Evolutionary conservation across 2,797 vertebrate genomes (phyloP).

Genomic region (Toxotes lorentzi): DNA sequence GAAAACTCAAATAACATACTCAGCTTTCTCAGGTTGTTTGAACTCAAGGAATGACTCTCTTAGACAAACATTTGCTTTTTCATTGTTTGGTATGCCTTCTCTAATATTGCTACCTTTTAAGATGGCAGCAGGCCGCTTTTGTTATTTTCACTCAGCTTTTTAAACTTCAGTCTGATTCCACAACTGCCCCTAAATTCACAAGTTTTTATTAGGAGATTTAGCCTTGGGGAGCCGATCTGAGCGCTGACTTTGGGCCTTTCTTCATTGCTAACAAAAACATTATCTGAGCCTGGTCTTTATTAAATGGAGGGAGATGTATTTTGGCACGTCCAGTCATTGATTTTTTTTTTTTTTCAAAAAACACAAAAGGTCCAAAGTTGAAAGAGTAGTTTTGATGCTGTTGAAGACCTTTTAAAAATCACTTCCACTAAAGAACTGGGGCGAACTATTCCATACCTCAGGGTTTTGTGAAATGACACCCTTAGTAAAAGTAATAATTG

Average conservation of each 20-base stretch:
- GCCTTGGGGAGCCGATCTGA: slow-evolving; percentile 4
- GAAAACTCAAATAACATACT: not conserved
- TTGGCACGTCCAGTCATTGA: slow-evolving; percentile 15
- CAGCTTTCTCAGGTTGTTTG: not conserved
- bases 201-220: slow-evolving; percentile 10
- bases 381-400: slow-evolving; percentile 21
- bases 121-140: not conserved
- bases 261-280: slow-evolving; percentile 5
- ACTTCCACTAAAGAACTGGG: not conserved
- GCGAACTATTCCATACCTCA: too few relatives aligned
- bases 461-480: not conserved
- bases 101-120: too few relatives aligned
- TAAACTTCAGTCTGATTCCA: not conserved
- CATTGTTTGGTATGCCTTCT: not conserved
- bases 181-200: not conserved
- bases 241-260: slow-evolving; percentile 4
- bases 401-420: not conserved
- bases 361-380: slow-evolving; percentile 20
- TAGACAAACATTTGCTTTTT: not conserved
- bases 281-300: slow-evolving; percentile 3
- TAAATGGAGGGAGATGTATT: slow-evolving; percentile 2
- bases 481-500: not conserved
- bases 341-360: slow-evolving; percentile 22
- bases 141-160: not conserved
- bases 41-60: not conserved